Evolutionary conservation across 1,140 invertebrate genomes (phyloP).

Genomic region (Diachasmimorpha longicaudata): DNA sequence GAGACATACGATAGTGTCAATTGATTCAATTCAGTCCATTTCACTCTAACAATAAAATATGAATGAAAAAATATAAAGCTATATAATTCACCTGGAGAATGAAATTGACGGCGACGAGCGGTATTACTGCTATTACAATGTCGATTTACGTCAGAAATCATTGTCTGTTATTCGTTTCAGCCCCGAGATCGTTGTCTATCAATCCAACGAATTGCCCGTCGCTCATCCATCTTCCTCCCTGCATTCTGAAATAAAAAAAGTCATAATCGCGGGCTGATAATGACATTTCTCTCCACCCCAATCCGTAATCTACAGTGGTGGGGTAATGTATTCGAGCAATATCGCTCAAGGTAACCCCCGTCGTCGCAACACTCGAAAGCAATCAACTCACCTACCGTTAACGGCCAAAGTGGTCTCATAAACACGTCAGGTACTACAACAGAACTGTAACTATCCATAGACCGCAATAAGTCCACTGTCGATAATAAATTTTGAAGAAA

Average conservation of each 20-base stretch:
- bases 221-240: background rate
- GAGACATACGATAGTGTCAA: no score
- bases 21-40: no score
- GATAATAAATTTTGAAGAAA: background rate
- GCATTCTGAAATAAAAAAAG: background rate
- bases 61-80: no score
- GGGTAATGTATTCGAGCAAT: no score
- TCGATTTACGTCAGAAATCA: background rate
- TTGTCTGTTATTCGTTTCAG: background rate
- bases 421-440: background rate
- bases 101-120: background rate
- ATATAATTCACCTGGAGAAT: no score
- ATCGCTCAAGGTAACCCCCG: background rate
- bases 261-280: no score
- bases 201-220: background rate
- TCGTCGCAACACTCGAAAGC: background rate
- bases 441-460: background rate
- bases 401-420: background rate
- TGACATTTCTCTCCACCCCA: no score
- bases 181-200: background rate
- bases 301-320: no score
- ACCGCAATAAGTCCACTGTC: background rate
- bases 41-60: no score
- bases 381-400: background rate
- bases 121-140: constrained; percentile 1